Conservation (phyloP, 2,113 vertebrate species). For the human (Homo sapiens) region DNA sequence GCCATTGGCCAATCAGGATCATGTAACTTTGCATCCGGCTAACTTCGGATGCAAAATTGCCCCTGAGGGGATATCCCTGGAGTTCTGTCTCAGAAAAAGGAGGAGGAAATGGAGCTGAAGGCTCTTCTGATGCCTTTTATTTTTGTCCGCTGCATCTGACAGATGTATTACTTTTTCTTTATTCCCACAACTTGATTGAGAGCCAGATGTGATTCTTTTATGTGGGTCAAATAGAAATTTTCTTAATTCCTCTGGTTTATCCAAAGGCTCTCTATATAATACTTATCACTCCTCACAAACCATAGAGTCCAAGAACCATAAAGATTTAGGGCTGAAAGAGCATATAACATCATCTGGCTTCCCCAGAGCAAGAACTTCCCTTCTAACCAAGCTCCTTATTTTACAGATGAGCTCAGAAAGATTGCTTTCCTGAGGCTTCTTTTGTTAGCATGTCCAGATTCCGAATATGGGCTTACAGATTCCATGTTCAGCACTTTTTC, state of each 20-base stretch:
- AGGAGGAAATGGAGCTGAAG: neutral
- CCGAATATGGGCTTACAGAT: rapidly evolving
- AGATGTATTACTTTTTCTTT: neutral
- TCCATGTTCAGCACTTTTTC: neutral
- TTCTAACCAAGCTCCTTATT: neutral
- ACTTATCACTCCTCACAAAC: neutral
- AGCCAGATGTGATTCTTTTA: neutral
- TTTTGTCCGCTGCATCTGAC: neutral
- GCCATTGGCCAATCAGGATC: neutral
- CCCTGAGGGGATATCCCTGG: rapidly evolving
- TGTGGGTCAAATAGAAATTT: neutral
- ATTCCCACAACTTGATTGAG: neutral
- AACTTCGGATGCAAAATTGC: rapidly evolving
- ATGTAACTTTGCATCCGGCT: neutral
- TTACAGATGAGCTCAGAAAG: neutral
- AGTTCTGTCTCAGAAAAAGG: neutral
- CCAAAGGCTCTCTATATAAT: neutral
- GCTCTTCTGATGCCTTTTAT: neutral
- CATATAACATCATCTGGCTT: neutral
- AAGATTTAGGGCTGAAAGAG: neutral
- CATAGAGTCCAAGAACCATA: neutral
- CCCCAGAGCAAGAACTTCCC: neutral
- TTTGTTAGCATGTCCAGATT: neutral
- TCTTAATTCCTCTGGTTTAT: neutral
- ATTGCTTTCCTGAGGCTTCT: neutral